These are phyloP conservation scores for Manis crassicaudata DNA, from an alignment of 2,797 vertebrate genomes.

Conservation along the genomic window DNA sequence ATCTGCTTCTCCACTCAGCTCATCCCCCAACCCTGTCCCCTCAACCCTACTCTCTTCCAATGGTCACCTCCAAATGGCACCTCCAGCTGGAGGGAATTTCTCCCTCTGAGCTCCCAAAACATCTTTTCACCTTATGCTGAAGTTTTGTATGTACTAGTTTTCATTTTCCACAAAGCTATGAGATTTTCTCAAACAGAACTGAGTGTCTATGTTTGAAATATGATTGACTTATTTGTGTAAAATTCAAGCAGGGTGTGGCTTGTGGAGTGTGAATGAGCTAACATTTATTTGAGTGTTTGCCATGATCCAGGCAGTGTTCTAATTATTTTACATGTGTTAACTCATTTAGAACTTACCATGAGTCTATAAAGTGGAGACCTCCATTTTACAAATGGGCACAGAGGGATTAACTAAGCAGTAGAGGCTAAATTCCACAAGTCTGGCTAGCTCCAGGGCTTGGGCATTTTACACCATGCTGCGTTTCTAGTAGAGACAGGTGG, in stretches of 20 bases:
- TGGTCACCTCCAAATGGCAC: background rate
- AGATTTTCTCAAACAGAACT: background rate
- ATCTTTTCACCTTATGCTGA: background rate
- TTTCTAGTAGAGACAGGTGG: background rate
- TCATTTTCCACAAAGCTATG: background rate
- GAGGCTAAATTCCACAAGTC: background rate
- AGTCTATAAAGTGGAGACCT: background rate
- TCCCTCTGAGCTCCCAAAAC: background rate
- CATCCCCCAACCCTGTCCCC: fast-evolving
- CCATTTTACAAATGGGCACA: background rate
- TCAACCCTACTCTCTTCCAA: background rate
- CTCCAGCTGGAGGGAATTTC: background rate
- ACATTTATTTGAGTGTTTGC: background rate
- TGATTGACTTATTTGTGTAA: background rate
- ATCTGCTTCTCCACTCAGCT: background rate
- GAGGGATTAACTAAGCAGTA: background rate
- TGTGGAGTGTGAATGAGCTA: background rate
- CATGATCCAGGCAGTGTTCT: background rate
- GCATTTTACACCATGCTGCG: background rate
- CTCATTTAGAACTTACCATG: background rate
- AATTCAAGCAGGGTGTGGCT: background rate
- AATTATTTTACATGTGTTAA: background rate
- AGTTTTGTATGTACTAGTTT: background rate
- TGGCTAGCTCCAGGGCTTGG: background rate
- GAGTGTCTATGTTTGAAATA: background rate